These are phyloP conservation scores for Drosophila maculinotata DNA, from an alignment of 2,888 invertebrate genomes.

Conservation along the genomic window DNA sequence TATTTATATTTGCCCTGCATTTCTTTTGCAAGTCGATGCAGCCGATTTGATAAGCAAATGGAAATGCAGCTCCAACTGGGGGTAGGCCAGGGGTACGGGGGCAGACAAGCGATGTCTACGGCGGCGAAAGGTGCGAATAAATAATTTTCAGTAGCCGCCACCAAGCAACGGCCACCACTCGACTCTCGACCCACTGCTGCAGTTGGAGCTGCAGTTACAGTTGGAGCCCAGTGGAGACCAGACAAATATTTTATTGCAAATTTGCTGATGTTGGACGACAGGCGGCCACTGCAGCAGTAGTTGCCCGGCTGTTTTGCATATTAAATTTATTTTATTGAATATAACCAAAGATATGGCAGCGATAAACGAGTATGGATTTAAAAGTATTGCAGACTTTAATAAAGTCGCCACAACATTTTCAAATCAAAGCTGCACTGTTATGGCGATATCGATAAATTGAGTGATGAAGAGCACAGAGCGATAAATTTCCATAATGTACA, in stretches of 20 bases:
- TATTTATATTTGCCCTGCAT: slow-evolving; percentile 81
- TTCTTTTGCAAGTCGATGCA: slow-evolving; percentile 67
- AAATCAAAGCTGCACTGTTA: not conserved
- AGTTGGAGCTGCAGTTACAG: slow-evolving; percentile 15
- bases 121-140: slow-evolving; percentile 78
- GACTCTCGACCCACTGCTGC: slow-evolving; percentile 41
- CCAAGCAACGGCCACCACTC: slow-evolving; percentile 41
- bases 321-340: slow-evolving; percentile 81
- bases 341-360: slow-evolving; percentile 57
- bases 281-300: slow-evolving; percentile 55
- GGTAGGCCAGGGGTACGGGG: not conserved
- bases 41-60: slow-evolving; percentile 75
- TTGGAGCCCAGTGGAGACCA: slow-evolving; percentile 47
- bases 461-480: not conserved
- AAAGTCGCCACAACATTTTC: not conserved
- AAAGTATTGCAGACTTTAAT: slow-evolving; percentile 27
- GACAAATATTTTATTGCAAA: slow-evolving; percentile 81
- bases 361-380: slow-evolving; percentile 54
- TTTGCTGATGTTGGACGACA: slow-evolving; percentile 77
- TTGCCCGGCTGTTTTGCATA: slow-evolving; percentile 71
- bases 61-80: slow-evolving; percentile 51
- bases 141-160: slow-evolving; percentile 75
- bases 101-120: slow-evolving; percentile 33
- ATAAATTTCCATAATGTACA: not conserved
- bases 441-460: not conserved